Evolutionary conservation across 1,140 invertebrate genomes (phyloP).

Genomic region (Mizuhopecten yessoensis): DNA sequence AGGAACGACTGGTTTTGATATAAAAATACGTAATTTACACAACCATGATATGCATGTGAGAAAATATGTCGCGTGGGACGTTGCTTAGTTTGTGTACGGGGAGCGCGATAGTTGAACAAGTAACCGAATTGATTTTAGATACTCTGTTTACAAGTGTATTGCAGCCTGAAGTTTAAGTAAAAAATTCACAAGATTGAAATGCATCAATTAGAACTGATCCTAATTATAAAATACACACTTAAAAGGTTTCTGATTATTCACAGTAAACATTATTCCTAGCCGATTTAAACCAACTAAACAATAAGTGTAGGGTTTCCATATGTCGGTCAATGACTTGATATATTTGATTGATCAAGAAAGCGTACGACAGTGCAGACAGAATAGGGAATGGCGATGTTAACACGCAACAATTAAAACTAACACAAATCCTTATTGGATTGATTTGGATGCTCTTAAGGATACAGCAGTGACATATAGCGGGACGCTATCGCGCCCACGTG

Average conservation of each 20-base stretch:
- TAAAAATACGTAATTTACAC: too few relatives aligned
- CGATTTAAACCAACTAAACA: not conserved
- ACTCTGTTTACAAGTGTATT: not conserved
- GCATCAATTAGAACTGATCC: not conserved
- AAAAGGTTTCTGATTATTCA: not conserved
- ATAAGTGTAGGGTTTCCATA: not conserved
- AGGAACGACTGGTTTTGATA: too few relatives aligned
- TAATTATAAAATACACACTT: not conserved
- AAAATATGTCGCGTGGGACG: too few relatives aligned
- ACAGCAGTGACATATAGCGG: constrained; percentile 20
- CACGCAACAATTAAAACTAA: not conserved
- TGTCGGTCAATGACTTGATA: not conserved
- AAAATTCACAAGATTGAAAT: not conserved
- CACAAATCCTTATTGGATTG: not conserved
- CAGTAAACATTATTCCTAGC: not conserved
- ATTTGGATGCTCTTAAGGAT: not conserved
- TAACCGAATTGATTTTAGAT: not conserved
- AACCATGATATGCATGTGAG: too few relatives aligned
- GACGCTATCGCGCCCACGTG: not conserved
- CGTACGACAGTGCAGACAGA: not conserved
- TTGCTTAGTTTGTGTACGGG: too few relatives aligned
- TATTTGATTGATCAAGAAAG: too few relatives aligned
- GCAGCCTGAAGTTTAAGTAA: not conserved
- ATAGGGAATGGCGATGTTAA: not conserved
- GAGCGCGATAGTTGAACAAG: not conserved